Conservation (phyloP, 2,113 vertebrate species). For the Neoarius graeffei region DNA sequence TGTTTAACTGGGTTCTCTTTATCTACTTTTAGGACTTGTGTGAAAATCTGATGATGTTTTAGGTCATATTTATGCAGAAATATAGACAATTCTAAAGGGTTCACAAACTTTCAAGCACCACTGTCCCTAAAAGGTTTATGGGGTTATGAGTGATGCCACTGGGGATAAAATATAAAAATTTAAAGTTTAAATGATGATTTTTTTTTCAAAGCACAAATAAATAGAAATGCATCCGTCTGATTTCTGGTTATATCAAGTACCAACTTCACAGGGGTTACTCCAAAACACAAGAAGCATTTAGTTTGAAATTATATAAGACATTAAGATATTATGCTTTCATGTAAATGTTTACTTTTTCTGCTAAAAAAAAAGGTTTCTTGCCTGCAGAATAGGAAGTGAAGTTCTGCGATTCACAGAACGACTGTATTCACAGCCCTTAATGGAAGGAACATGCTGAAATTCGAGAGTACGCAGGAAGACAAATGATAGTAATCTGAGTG, state of each 20-base stretch:
- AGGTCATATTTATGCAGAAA: too few relatives aligned
- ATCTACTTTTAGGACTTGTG: too few relatives aligned
- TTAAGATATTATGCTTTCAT: constrained; percentile 1
- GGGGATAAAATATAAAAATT: background rate
- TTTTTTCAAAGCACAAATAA: background rate
- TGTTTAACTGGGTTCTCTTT: too few relatives aligned
- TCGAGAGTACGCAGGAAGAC: constrained; percentile 44
- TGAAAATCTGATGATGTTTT: too few relatives aligned
- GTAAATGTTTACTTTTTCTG: background rate
- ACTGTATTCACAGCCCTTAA: constrained; percentile 2
- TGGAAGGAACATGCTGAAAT: constrained; percentile 34
- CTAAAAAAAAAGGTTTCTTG: background rate
- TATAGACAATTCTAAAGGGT: too few relatives aligned
- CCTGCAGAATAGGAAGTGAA: constrained; percentile 32
- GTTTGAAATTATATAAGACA: background rate
- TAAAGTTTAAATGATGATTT: background rate
- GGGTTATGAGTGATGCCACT: background rate
- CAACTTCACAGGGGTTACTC: background rate
- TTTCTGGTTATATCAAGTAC: background rate
- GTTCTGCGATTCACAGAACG: constrained; percentile 45
- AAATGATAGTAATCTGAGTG: constrained; percentile 41
- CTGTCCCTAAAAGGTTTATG: too few relatives aligned
- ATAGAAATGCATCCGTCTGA: background rate
- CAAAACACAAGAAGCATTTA: background rate
- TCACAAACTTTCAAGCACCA: too few relatives aligned